Base-by-base conservation (phyloP, 2,888 invertebrate genomes). In the Carabus problematicus region DNA sequence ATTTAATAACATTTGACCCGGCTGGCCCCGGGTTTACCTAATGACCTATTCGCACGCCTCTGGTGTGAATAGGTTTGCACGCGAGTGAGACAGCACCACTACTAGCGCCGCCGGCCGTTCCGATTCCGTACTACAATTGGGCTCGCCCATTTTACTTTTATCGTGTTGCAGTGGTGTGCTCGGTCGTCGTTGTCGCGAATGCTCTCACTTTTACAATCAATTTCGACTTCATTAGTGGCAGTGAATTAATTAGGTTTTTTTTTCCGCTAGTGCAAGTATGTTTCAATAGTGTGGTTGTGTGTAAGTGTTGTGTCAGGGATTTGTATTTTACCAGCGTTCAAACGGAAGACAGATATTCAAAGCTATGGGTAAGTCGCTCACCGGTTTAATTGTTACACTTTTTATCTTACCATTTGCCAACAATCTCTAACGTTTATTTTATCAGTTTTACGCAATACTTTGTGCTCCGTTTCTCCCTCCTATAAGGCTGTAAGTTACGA, bases 141-240 rank as follows among this genome's bases (percentile, higher is more conserved):
- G 59, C 59, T 59, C 59, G 59, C 59, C 59, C 59, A 59, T 59
- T 59, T 59, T 59, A 59, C 59, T 59, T 59, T 59, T 59, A 59
- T 14, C 59, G 59, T 59, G 59, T 45, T 2, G 3, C 29, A 29
- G 52, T 52, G 52, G 52, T 52, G 52, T 52, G 52, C 14, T 16
- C 16, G 9, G 11, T 56, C 55, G 55, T 14, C n/a, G 19, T n/a
- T 19, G 19, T n/a, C 18, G n/a, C 12, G 14, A 58, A 58, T 18
- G 59, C 59, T 59, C 59, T 59, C 59, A 41, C 59, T 59, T 59
- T 59, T 59, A n/a, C 42, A 59, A 59, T 59, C 59, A 59, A 59
- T 59, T 59, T 42, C 59, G 9, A 41, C 42, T 59, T 59, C 40
- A 59, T 59, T 59, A 59, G 11, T 40, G n/a, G 42, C n/a, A n/a